Evolutionary conservation across 2,888 invertebrate genomes (phyloP).

Genomic region (Junonia oenone): DNA sequence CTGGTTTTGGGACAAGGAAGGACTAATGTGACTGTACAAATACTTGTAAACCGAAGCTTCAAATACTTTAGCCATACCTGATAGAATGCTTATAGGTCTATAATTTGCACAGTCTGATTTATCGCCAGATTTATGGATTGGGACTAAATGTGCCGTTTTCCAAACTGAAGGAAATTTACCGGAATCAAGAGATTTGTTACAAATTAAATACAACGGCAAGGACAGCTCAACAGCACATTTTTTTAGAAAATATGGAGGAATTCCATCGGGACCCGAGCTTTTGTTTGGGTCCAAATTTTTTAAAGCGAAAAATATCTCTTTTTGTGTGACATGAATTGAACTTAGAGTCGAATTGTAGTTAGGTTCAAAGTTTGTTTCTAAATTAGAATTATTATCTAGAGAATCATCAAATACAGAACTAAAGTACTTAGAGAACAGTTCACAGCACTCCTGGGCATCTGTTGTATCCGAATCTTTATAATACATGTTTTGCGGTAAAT

Average conservation of each 20-base stretch:
- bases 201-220: not conserved
- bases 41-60: not conserved
- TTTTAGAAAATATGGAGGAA: not conserved
- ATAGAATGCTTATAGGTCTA: slow-evolving; percentile 4
- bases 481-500: not conserved
- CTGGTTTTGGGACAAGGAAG: not conserved
- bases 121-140: slow-evolving; percentile 1
- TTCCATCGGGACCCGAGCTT: not conserved
- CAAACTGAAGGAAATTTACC: not conserved
- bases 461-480: not conserved
- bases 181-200: not conserved
- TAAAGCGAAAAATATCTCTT: not conserved
- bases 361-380: not conserved
- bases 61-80: not conserved
- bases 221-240: not conserved
- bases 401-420: not conserved
- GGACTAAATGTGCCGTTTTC: slow-evolving; percentile 1
- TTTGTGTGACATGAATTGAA: not conserved
- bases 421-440: slow-evolving; percentile 1
- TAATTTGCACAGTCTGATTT: not conserved
- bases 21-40: not conserved
- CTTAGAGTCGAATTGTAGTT: not conserved
- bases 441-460: not conserved
- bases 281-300: not conserved
- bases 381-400: not conserved